These are phyloP conservation scores for Gallirallus australis DNA, from an alignment of 2,797 vertebrate genomes.

Conservation along the genomic window DNA sequence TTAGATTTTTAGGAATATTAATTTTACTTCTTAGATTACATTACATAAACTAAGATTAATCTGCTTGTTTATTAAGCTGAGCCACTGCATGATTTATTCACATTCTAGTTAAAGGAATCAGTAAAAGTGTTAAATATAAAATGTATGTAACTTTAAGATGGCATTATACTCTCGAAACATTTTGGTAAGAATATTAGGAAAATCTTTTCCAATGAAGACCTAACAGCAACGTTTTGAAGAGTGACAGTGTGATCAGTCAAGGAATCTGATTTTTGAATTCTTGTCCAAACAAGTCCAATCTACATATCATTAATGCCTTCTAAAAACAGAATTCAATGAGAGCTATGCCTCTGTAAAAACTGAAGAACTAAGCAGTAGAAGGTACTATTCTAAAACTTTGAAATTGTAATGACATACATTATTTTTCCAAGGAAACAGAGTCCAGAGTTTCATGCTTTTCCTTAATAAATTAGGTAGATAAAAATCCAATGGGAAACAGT, in stretches of 20 bases:
- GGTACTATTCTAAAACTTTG: slow-evolving; percentile 43
- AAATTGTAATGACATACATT: neutral
- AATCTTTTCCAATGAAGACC: slow-evolving; percentile 41
- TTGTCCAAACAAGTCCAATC: slow-evolving; percentile 71
- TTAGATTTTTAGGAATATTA: neutral
- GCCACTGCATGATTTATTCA: neutral
- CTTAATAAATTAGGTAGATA: neutral
- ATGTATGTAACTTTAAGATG: neutral
- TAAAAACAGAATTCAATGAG: slow-evolving; percentile 66
- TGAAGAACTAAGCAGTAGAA: slow-evolving; percentile 38
- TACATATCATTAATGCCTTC: slow-evolving; percentile 58
- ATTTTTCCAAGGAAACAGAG: slow-evolving; percentile 8
- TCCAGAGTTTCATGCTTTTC: neutral
- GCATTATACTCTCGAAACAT: slow-evolving; percentile 24
- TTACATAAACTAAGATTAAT: neutral
- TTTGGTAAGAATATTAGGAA: slow-evolving; percentile 38
- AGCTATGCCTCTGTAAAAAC: slow-evolving; percentile 35
- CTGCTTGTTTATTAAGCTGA: neutral
- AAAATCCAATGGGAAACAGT: neutral
- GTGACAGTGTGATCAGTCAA: slow-evolving; percentile 59
- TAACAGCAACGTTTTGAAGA: slow-evolving; percentile 20
- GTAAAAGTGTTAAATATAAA: slow-evolving; percentile 14
- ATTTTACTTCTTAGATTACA: neutral
- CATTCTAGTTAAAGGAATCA: neutral
- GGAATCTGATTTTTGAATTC: slow-evolving; percentile 65